Base-by-base conservation (phyloP, 2,888 invertebrate species). In the Pemphredon lugubris region DNA sequence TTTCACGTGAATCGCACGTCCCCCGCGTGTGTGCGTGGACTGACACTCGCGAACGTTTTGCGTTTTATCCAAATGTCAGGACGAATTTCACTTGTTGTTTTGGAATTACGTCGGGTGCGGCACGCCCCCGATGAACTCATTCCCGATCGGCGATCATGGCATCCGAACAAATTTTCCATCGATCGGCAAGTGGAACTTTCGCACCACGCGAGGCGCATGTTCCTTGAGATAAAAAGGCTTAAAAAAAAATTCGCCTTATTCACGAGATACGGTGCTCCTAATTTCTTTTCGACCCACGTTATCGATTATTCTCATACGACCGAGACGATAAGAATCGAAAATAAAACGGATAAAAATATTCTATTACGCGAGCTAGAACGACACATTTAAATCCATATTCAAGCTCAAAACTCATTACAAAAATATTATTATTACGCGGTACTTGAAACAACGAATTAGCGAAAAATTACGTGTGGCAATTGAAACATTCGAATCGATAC, bases 1-100 rank as follows among this genome's bases (percentile, higher is more conserved):
- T n/a, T 59, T 63, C 75, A 77, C 73, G 82, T 81, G 82, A 73
- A 65, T 73, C 13, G 9, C 50, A 5, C 32, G 42, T 13, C 3
- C 21, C 23, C 11, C 14, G 9, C 30, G 3, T 9, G 2, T 30
- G 5, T 21, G 9, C 11, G 21, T 13, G 13, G 4, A 26, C 7
- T 3, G 7, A 7, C 7, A 26, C 11, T 4, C 42, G 66, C 53
- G 47, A 51, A 51, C 61, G 48, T 39, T 45, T 5, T 23, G 44
- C 68, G 63, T 50, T 39, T 63, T 64, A 61, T 70, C 47, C 30
- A 34, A 6, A 26, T 47, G 53, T 48, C 51, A 23, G 13, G 13
- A 3, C 6, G 40, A 32, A 14, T 51, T 23, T 42, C 20, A 39
- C 16, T 20, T 44, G 40, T 18, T 39, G 21, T n/a, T 54, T 66